Evolutionary conservation across 2,888 invertebrate species (phyloP), one percentile per base, ranked within the genome.

Genomic region (Resseliella maxima): DNA sequence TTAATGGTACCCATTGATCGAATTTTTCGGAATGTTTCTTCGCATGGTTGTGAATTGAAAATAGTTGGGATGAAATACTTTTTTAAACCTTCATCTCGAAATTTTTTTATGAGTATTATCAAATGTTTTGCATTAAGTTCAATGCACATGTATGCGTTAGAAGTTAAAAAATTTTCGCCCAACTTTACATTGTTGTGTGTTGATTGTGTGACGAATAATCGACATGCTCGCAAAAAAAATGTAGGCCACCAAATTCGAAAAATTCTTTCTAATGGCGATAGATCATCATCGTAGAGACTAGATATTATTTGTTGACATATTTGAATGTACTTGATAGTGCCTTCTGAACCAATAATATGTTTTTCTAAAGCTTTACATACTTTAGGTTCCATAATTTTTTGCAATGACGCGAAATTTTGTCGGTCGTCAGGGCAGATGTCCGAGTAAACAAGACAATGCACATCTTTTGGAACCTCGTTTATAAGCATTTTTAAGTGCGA

Each of bases 171-270:
- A 81, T 81, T 36, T 3, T 83, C n/a, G 21, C 6, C 12, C 5
- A 38, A 3, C 1, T 8, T 18, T 36, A 81, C 5, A 15, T 36
- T 36, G 2, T 36, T 81, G 0, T 81, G 36, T 21, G 8, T 21
- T 2, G 50, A 6, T 21, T 59, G 59, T 72, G 31, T 72, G 6
- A 72, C 8, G 24, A 38, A 83, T 83, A 83, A 6, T 38, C 83
- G 83, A 0, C 83, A 83, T 36, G 83, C 83, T 0, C 83, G 83
- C n/a, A 83, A 1, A n/a, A 83, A 83, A 38, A n/a, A 83, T 38
- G 38, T 38, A 10, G 38, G 3, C 0, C 83, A 38, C 38, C 38
- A 83, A n/a, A 38, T 21, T 3, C 18, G 83, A 24, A 83, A 83
- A 10, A 83, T 21, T 38, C 83, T 83, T 5, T 83, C 83, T 18